Base-by-base conservation (phyloP, 1,140 invertebrate genomes). In the Nephotettix cincticeps region DNA sequence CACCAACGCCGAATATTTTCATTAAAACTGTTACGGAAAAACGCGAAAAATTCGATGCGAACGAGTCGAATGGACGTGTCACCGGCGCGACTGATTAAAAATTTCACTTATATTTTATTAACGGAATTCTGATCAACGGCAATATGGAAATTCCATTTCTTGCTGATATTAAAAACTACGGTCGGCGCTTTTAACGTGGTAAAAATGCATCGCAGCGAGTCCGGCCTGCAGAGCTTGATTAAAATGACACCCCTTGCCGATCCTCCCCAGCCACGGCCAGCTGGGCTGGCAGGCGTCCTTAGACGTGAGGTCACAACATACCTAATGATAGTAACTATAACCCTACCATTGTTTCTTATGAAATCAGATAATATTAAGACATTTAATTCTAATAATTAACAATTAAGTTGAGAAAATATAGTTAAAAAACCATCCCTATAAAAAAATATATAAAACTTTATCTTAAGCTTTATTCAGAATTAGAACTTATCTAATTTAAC, bases 1-100 rank as follows among this genome's bases (percentile, higher is more conserved):
- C 56, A 61, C 56, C n/a, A 25, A 61, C 47, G 19, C 32, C n/a
- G 30, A 70, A 70, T 70, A 63, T 70, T 70, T 70, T 70, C 69
- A 70, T 70, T 70, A 70, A 70, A 67, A 67, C 36, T 45, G 36
- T 43, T 43, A n/a, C 45, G 1, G 36, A 67, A 67, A 40, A 67
- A 67, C 65, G 65, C 28, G 36, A 67, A 70, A 70, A 70, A 70
- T 43, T n/a, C 32, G 69, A 43, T 70, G 58, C 23, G 47, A 68
- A 64, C 30, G 36, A 4, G 51, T 69, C 29, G 54, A 40, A 70
- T 27, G n/a, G 3, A n/a, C 51, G 45, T 54, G 45, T 29, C 45
- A 28, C 14, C 66, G 43, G n/a, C 66, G 66, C 32, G 14, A 17
- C 32, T 70, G 69, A 70, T 70, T 70, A 70, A 70, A 69, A 69